A percentile compares a stretch with the other conserved stretches of the same genome.
Evolutionary conservation across 2,888 invertebrate genomes (phyloP).

Genomic region (Criorhina ranunculi): DNA sequence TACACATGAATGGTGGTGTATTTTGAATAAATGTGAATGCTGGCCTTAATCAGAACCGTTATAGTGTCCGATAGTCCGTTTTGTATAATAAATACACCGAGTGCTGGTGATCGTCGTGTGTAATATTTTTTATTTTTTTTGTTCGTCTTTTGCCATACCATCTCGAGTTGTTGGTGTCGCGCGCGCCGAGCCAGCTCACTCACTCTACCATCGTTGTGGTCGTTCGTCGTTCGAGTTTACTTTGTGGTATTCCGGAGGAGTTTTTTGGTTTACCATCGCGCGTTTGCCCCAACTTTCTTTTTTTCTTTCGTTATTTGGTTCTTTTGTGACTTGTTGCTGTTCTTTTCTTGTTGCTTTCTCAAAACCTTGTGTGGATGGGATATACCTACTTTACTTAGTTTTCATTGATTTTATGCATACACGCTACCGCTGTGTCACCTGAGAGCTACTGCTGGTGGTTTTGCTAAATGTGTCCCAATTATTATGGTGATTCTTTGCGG

Average conservation of each 20-base stretch:
- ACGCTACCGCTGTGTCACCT: slow-evolving; percentile 5
- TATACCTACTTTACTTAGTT: slow-evolving; percentile 50
- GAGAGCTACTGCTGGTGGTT: slow-evolving; percentile 16
- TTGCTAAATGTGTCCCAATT: slow-evolving; percentile 75
- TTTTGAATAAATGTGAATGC: slow-evolving; percentile 81
- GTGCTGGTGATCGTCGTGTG: slow-evolving; percentile 50
- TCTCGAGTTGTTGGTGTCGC: slow-evolving; percentile 56
- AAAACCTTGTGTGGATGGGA: slow-evolving; percentile 33
- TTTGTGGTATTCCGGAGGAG: slow-evolving; percentile 71
- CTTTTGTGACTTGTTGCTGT: slow-evolving; percentile 31
- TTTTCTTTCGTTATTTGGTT: slow-evolving; percentile 44
- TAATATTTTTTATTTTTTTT: slow-evolving; percentile 71
- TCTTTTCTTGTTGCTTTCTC: slow-evolving; percentile 57
- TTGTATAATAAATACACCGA: slow-evolving; percentile 72
- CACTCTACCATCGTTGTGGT: slow-evolving; percentile 51
- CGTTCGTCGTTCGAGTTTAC: slow-evolving; percentile 48
- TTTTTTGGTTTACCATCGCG: slow-evolving; percentile 70
- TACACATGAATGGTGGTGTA: slow-evolving; percentile 76
- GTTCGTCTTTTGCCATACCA: slow-evolving; percentile 73
- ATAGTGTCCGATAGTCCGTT: slow-evolving; percentile 78
- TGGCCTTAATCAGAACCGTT: slow-evolving; percentile 85
- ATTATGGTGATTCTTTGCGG: slow-evolving; percentile 41
- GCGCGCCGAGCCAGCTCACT: slow-evolving; percentile 67
- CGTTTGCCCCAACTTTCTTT: slow-evolving; percentile 73
- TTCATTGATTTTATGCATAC: slow-evolving; percentile 56